These are phyloP conservation scores for Sardina pilchardus DNA, from an alignment of 2,113 vertebrate genomes.

Conservation along the genomic window DNA sequence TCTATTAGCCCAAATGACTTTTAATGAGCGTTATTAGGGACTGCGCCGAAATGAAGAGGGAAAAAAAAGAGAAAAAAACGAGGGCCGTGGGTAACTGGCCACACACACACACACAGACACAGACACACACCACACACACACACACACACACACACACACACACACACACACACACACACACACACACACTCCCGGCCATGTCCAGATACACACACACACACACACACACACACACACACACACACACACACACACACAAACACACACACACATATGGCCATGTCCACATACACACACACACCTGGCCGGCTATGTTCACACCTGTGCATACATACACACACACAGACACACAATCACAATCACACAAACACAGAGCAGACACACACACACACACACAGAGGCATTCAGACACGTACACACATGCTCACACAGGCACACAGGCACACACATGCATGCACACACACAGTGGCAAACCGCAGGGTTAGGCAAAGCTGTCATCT, in stretches of 20 bases:
- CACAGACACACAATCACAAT: slow-evolving; percentile 14
- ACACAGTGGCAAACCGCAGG: slow-evolving; percentile 64
- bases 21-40: slow-evolving; percentile 77
- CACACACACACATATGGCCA: slow-evolving; percentile 17
- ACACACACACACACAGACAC: slow-evolving; percentile 27
- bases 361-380: neutral
- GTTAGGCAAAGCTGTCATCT: slow-evolving; percentile 64
- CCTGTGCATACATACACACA: slow-evolving; percentile 10
- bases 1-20: slow-evolving; percentile 79
- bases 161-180: slow-evolving; percentile 39
- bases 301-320: neutral
- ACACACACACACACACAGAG: neutral
- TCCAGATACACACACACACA: slow-evolving; percentile 31
- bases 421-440: slow-evolving; percentile 25
- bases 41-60: slow-evolving; percentile 33
- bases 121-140: slow-evolving; percentile 43
- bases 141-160: neutral
- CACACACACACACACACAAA: slow-evolving; percentile 37
- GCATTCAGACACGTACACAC: neutral
- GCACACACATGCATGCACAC: slow-evolving; percentile 6
- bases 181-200: slow-evolving; percentile 46
- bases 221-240: slow-evolving; percentile 11
- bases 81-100: neutral
- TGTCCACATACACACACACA: slow-evolving; percentile 39
- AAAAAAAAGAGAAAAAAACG: slow-evolving; percentile 24